A percentile compares a stretch with the other conserved stretches of the same genome.
These are phyloP conservation scores for Aurelia coerulea DNA, from an alignment of 30 jellyfish, hydroid and myxozoan species.

Conservation along the genomic window DNA sequence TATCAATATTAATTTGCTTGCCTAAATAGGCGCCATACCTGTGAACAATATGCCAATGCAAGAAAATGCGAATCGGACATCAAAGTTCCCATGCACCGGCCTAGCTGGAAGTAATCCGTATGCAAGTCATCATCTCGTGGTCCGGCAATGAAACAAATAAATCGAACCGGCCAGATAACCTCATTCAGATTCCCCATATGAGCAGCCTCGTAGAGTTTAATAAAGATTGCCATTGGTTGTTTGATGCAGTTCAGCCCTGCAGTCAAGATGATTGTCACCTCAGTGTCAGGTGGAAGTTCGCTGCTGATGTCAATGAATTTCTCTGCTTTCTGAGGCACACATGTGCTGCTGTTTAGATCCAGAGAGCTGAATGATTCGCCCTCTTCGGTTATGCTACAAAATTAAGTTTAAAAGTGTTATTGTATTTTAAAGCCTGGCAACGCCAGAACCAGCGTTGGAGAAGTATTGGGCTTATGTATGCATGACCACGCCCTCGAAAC, in stretches of 20 bases:
- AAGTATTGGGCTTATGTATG: too few species aligned
- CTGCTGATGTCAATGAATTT: conserved; percentile 34
- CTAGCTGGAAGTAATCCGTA: conserved; percentile 60
- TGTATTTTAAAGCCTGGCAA: too few species aligned
- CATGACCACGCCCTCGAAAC: too few species aligned
- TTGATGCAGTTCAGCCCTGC: conserved; percentile 65
- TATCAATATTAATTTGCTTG: too few species aligned
- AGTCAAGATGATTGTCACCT: conserved; percentile 70
- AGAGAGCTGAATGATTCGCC: background rate
- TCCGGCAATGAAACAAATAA: conserved; percentile 66
- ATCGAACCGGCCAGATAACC: conserved; percentile 72
- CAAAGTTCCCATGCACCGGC: conserved; percentile 77
- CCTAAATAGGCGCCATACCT: conserved; percentile 44
- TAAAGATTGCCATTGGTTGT: conserved; percentile 63
- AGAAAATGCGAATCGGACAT: conserved; percentile 66
- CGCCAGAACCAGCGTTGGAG: too few species aligned
- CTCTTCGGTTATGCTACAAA: conserved; percentile 22
- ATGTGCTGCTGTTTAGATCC: background rate
- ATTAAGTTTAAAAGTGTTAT: too few species aligned
- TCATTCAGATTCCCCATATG: conserved; percentile 67
- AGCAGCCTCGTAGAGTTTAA: conserved; percentile 48
- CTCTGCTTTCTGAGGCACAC: background rate
- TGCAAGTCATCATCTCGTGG: conserved; percentile 34
- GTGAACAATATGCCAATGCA: conserved; percentile 51
- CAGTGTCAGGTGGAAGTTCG: conserved; percentile 59